phyloP scores from a whole-genome alignment of 2,113 vertebrate species.

The Heterotis niloticus region DNA sequence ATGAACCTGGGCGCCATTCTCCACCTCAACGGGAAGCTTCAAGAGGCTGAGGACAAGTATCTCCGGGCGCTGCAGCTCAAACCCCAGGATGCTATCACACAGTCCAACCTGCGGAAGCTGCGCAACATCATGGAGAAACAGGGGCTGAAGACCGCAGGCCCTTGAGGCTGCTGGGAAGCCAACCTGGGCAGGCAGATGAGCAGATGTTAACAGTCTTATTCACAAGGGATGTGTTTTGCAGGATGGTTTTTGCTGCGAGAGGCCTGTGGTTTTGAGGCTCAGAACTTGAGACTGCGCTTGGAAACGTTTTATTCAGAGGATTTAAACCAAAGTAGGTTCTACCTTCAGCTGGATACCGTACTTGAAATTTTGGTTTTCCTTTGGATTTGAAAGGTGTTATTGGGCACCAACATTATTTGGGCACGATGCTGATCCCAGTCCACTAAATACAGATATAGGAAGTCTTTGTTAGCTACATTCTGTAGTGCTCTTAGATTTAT shows the following conservation, averaged over 20 bases:
- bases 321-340: slow-evolving; percentile 54
- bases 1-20: slow-evolving; percentile 98
- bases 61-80: slow-evolving; percentile 90
- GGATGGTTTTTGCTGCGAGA: background rate
- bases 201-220: background rate
- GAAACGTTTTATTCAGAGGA: slow-evolving; percentile 44
- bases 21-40: slow-evolving; percentile 91
- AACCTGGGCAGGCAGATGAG: background rate
- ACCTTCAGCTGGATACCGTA: slow-evolving; percentile 51
- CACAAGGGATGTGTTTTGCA: background rate
- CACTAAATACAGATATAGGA: too few species aligned
- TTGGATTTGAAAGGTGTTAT: slow-evolving; percentile 27
- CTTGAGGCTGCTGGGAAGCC: slow-evolving; percentile 58
- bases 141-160: slow-evolving; percentile 84
- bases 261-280: background rate
- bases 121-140: slow-evolving; percentile 99
- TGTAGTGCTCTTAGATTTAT: background rate
- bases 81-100: slow-evolving; percentile 92
- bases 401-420: slow-evolving; percentile 24
- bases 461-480: background rate
- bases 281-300: background rate
- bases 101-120: slow-evolving; percentile 94
- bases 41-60: slow-evolving; percentile 92
- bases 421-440: background rate
- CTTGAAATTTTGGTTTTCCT: slow-evolving; percentile 34